These are phyloP conservation scores for Pristionchus pacificus DNA, from an alignment of 1,140 invertebrate genomes.

Conservation along the genomic window DNA sequence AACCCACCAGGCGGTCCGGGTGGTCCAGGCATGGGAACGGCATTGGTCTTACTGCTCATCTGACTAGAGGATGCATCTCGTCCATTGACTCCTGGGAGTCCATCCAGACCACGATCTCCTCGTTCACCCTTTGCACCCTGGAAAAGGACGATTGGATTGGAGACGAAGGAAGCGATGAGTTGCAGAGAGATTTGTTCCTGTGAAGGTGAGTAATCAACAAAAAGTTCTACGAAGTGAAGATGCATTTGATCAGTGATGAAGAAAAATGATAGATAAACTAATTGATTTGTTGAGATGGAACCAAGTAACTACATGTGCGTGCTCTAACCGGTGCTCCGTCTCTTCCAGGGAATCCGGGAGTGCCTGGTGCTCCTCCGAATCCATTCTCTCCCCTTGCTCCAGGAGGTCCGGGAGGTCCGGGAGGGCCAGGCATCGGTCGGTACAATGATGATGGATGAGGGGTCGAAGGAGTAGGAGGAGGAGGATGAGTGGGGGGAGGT, in stretches of 20 bases:
- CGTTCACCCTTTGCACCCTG: constrained; percentile 51
- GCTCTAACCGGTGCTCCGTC: constrained; percentile 40
- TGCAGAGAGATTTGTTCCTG: too few species aligned
- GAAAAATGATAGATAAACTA: too few species aligned
- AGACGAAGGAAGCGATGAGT: background rate
- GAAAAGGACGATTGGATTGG: constrained; percentile 17
- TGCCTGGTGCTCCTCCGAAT: constrained; percentile 25
- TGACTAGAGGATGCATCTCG: constrained; percentile 4
- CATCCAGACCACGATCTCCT: constrained; percentile 25
- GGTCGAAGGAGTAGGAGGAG: too few species aligned
- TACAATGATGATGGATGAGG: too few species aligned
- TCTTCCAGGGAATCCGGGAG: constrained; percentile 30
- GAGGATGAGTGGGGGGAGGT: constrained; percentile 1
- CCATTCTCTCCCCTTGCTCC: constrained; percentile 15
- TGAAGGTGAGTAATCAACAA: too few species aligned
- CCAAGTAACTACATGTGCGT: too few species aligned
- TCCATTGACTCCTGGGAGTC: constrained; percentile 25
- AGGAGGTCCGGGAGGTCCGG: constrained; percentile 22
- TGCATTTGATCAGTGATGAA: too few species aligned
- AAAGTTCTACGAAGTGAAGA: too few species aligned
- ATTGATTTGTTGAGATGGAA: too few species aligned
- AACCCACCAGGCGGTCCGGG: constrained; percentile 20
- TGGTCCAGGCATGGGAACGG: constrained; percentile 1
- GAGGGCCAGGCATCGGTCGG: constrained; percentile 35
- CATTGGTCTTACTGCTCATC: background rate